Conservation (phyloP, 92 coral and sea anemone genomes). For the Heteractis magnifica region DNA sequence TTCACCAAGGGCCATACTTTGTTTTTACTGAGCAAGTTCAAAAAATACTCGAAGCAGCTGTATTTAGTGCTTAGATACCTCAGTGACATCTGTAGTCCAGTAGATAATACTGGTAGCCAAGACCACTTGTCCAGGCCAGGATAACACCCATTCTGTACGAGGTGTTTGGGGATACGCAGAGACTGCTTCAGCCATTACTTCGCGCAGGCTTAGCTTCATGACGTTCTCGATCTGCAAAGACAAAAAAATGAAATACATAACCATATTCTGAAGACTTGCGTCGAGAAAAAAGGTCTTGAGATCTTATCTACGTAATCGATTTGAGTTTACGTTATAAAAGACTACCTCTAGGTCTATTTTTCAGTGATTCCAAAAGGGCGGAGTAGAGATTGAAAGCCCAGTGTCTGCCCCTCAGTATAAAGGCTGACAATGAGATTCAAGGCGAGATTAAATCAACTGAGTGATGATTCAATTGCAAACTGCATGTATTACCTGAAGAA, state of each 20-base stretch:
- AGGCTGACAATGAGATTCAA: no score
- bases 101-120: slow-evolving; percentile 87
- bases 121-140: slow-evolving; percentile 99
- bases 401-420: no score
- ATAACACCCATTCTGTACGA: slow-evolving; percentile 91
- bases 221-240: slow-evolving; percentile 84
- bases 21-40: no score
- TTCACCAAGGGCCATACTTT: not conserved
- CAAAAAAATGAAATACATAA: not conserved
- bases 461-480: no score
- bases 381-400: no score
- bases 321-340: no score
- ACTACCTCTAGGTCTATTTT: no score
- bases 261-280: no score
- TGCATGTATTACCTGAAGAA: slow-evolving; percentile 57
- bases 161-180: slow-evolving; percentile 70
- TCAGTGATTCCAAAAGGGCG: no score
- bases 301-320: no score
- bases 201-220: slow-evolving; percentile 91
- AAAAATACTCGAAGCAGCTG: not conserved
- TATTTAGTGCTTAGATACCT: slow-evolving; percentile 50
- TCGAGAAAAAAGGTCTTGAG: no score
- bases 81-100: slow-evolving; percentile 94
- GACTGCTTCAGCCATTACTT: slow-evolving; percentile 91
- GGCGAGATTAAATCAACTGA: no score